These are phyloP conservation scores for Ametastegia equiseti DNA, from an alignment of 2,888 invertebrate species.

Conservation along the genomic window DNA sequence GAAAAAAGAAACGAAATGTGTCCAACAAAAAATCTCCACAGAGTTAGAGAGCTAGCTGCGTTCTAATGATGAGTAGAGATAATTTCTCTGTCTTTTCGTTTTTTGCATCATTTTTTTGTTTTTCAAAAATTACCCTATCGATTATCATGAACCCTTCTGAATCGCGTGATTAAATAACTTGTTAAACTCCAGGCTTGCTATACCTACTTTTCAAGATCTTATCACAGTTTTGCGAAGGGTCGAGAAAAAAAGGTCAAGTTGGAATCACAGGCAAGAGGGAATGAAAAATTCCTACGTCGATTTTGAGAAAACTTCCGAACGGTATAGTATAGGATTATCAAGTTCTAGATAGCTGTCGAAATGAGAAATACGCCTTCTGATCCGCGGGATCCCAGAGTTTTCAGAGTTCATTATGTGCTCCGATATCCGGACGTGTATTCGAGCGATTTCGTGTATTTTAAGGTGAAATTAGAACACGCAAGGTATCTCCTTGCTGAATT, in stretches of 20 bases:
- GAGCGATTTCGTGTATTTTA: neutral
- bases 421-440: neutral
- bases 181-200: neutral
- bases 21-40: conserved; percentile 29
- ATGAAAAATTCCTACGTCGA: too few relatives aligned
- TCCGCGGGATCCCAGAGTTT: neutral
- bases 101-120: neutral
- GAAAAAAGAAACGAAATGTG: neutral
- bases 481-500: neutral
- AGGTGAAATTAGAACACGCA: conserved; percentile 26
- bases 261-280: too few relatives aligned
- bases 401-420: conserved; percentile 12
- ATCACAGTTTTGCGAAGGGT: neutral
- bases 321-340: too few relatives aligned
- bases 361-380: neutral
- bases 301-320: neutral
- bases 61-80: conserved; percentile 17
- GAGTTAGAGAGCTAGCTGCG: too few relatives aligned
- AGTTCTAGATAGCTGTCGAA: neutral
- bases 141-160: neutral
- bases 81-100: neutral
- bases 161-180: neutral
- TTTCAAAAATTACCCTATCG: neutral
- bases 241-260: neutral
- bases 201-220: neutral